A percentile compares a stretch with the other conserved stretches of the same genome.
These are phyloP conservation scores for Smittia aterrima DNA, from an alignment of 2,888 invertebrate species.

Conservation along the genomic window DNA sequence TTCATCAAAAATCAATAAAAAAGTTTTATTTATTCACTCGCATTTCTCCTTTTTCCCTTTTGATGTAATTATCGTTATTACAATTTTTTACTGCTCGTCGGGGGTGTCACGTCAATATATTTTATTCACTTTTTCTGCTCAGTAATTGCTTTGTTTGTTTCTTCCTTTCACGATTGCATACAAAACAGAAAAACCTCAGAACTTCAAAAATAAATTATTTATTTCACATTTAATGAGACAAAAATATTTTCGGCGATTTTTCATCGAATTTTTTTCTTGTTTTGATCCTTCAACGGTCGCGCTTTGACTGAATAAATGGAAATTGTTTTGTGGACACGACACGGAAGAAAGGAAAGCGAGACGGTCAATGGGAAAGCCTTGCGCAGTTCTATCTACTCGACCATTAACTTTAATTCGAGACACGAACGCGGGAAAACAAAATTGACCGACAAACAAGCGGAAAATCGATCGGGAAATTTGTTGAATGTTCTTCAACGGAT, in stretches of 20 bases:
- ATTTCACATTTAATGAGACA: neutral
- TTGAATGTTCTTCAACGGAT: no score
- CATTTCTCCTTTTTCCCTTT: conserved; percentile 12
- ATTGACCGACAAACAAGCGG: neutral
- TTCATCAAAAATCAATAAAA: conserved; percentile 31
- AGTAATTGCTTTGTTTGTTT: neutral
- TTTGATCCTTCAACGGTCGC: conserved; percentile 22
- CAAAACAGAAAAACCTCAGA: no score
- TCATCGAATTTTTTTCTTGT: neutral
- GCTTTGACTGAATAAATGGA: neutral
- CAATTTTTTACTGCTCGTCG: neutral
- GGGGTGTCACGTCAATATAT: conserved; percentile 30
- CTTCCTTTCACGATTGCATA: neutral
- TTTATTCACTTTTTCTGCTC: neutral
- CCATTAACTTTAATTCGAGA: neutral
- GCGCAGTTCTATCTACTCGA: no score
- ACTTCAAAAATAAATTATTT: no score
- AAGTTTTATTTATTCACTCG: conserved; percentile 29
- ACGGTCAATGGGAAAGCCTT: neutral
- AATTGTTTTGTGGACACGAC: neutral
- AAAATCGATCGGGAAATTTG: neutral
- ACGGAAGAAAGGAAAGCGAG: neutral
- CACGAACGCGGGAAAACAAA: neutral
- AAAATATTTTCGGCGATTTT: neutral
- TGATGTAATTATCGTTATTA: conserved; percentile 34